A percentile compares a stretch with the other conserved stretches of the same genome.
Conservation (phyloP, 2,797 vertebrate genomes). For the Epinephelus awoara region DNA sequence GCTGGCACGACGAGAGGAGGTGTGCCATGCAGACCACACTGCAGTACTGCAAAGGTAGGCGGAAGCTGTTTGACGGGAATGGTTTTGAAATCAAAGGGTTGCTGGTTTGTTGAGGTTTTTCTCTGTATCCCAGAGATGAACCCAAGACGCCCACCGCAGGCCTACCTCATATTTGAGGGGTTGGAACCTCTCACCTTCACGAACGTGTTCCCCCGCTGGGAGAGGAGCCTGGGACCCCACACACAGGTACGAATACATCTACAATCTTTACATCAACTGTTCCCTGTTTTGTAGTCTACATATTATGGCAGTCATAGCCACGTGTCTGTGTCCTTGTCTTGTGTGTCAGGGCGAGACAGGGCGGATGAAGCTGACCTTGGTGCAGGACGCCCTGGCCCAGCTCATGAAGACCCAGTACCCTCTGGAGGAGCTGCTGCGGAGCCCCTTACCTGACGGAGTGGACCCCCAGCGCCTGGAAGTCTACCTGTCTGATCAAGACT, state of each 20-base stretch:
- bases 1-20: slow-evolving; percentile 80
- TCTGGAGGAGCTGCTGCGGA: slow-evolving; percentile 81
- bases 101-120: background rate
- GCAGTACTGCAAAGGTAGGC: slow-evolving; percentile 87
- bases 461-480: slow-evolving; percentile 84
- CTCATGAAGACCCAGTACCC: slow-evolving; percentile 82
- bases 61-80: background rate
- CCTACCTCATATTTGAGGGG: slow-evolving; percentile 85
- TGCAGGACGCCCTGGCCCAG: slow-evolving; percentile 86
- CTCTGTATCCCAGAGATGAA: slow-evolving; percentile 81
- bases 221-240: slow-evolving; percentile 67
- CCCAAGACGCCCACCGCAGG: slow-evolving; percentile 82
- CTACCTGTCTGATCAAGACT: slow-evolving; percentile 85
- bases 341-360: slow-evolving; percentile 65
- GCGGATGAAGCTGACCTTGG: slow-evolving; percentile 84
- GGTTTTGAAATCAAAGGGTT: fast-evolving
- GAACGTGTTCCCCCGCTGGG: slow-evolving; percentile 88
- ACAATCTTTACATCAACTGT: background rate
- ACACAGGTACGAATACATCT: slow-evolving; percentile 70
- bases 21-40: slow-evolving; percentile 87
- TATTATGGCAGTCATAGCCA: background rate
- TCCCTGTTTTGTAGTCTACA: background rate
- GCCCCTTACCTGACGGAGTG: slow-evolving; percentile 83
- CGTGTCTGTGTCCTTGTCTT: background rate
- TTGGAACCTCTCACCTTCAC: slow-evolving; percentile 88